Evolutionary conservation across 2,888 invertebrate species (phyloP), one percentile per base, ranked within the genome.

Genomic region (Epiblema foenella): DNA sequence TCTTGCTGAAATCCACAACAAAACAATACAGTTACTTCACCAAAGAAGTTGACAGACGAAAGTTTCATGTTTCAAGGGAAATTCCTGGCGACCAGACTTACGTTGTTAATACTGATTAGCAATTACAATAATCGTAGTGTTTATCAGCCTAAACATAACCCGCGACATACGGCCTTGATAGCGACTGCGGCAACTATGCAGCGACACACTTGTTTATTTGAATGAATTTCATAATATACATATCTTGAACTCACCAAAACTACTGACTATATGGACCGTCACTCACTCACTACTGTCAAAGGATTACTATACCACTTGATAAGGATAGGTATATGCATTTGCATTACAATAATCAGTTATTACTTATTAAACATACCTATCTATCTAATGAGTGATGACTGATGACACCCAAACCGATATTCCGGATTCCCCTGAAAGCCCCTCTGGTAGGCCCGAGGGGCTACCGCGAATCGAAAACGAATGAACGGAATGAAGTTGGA

Each of bases 1-100:
- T 82, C 59, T 72, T 78, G 54, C 69, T 69, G 51, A 42, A 69
- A 17, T 20, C 42, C 20, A 20, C 46, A 42, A 24, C 33, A 33
- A 49, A 60, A 65, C n/a, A n/a, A 46, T 46, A 15, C 7, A 46
- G 46, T 46, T 1, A 46, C 1, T 7, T n/a, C 46, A 46, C 46
- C 46, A 46, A 46, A 42, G 15, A 42, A 4, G 12, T 11, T 12
- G 4, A 42, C 15, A 15, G 15, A n/a, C n/a, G n/a, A n/a, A 46
- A 42, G 12, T 15, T 42, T 42, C 42, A 42, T 42, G 7, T 15
- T 42, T 42, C 15, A 42, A 5, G 15, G n/a, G 46, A 15, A 46
- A 46, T 12, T 46, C 8, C 46, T 7, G n/a, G n/a, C 46, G n/a
- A n/a, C 46, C n/a, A 46, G n/a, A n/a, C 7, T 46, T 46, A n/a